A percentile compares a stretch with the other conserved stretches of the same genome.
Evolutionary conservation across 2,113 vertebrate genomes (phyloP).

Genomic region (Butorides virescens): DNA sequence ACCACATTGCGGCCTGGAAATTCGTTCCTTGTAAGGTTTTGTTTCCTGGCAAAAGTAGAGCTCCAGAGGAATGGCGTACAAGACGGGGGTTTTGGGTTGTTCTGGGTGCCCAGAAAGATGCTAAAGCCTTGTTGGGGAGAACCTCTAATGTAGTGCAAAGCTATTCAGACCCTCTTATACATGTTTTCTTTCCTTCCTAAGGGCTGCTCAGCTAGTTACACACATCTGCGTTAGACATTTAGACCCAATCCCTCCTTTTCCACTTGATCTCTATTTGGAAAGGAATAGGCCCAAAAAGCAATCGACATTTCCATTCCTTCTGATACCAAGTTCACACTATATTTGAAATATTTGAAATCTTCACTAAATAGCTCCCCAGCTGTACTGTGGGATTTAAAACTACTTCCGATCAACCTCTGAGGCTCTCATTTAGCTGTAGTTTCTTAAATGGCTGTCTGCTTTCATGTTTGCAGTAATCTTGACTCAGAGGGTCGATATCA

Average conservation of each 20-base stretch:
- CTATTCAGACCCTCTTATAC: not conserved
- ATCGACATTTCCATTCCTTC: not conserved
- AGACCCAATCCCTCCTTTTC: not conserved
- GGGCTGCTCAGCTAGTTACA: not conserved
- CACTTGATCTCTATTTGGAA: not conserved
- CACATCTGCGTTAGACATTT: not conserved
- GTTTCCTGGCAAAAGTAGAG: slow-evolving; percentile 29
- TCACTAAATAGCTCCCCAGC: not conserved
- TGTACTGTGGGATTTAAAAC: not conserved
- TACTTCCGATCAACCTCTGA: not conserved
- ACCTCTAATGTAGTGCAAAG: not conserved
- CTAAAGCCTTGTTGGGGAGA: not conserved
- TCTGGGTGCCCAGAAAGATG: not conserved
- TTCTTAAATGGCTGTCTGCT: not conserved
- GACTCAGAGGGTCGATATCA: not conserved
- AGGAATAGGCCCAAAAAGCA: not conserved
- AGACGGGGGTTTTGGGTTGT: not conserved
- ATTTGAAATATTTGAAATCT: not conserved
- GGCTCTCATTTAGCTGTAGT: not conserved
- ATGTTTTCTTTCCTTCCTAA: not conserved
- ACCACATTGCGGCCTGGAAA: not conserved
- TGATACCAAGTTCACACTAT: not conserved
- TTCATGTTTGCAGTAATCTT: not conserved
- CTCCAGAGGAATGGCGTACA: not conserved
- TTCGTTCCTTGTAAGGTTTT: not conserved